Base-by-base conservation (phyloP, 2,888 invertebrate species). In the Ophion ventricosus region DNA sequence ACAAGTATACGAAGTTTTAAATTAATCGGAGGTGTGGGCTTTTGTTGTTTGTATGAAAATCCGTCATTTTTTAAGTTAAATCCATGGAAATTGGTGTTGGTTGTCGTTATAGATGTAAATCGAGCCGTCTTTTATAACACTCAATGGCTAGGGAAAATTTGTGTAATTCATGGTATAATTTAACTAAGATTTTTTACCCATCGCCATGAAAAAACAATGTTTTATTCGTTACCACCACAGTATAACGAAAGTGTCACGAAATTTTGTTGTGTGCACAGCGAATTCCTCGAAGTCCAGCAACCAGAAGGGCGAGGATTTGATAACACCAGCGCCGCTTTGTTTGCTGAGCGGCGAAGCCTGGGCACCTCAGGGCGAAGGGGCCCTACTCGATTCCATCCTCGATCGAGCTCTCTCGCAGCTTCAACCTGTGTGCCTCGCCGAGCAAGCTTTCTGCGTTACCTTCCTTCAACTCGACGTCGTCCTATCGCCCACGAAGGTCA, bases 371-470 rank as follows among this genome's bases (percentile, higher is more conserved):
- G 92, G 92, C 14, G 93, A 93, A 87, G 93, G 92, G 23, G 89
- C 90, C 82, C 88, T 93, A 43, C 86, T 93, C 17, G 96, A 97
- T 91, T 95, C 96, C 83, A 95, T 97, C 73, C 94, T 98, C 81
- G 98, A 98, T 92, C 96, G 97, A 93, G 97, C 98, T 75, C 94
- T 99, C 82, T 97, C 97, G 20, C 97, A 98, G 91, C 94, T 99
- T 86, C 98, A 98, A 92, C 97, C 97, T 3, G 96, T 98, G 78
- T 98, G 99, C 92, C 95, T 98, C 87, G 97, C 97, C 29, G 99
- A 99, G 93, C 99, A 99, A 94, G 97, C 98, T 88, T 99, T 99
- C 94, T 99, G 98, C 92, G 96, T 97, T 23, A 95, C 96, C 84
- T 99, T 99, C 94, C 98, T 99, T 93, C 97, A 97, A 93, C 94